Evolutionary conservation across 2,797 vertebrate genomes (phyloP).

Genomic region (Pelodytes ibericus): DNA sequence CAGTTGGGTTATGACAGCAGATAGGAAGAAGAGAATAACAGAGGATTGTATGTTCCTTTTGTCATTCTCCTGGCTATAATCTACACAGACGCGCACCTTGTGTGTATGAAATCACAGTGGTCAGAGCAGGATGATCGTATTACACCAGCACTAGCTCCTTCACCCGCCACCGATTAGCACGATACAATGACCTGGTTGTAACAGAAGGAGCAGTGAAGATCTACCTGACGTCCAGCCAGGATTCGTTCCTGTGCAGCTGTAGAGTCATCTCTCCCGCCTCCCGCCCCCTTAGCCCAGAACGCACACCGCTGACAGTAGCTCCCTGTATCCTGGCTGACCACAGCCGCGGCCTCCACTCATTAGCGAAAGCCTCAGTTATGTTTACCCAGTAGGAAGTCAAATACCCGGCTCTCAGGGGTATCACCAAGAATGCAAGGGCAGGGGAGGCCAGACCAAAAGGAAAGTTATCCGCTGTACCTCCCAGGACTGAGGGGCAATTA

Average conservation of each 20-base stretch:
- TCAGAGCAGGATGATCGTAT: too few species aligned
- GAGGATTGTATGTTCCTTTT: too few species aligned
- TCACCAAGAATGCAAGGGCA: constrained; percentile 26
- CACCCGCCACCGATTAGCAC: background rate
- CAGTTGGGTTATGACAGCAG: too few species aligned
- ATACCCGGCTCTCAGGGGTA: constrained; percentile 24
- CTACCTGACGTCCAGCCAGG: constrained; percentile 11
- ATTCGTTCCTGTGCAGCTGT: background rate
- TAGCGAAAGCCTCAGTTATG: constrained; percentile 45
- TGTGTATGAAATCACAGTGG: too few species aligned
- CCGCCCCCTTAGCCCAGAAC: constrained; percentile 3
- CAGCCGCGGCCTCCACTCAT: constrained; percentile 40
- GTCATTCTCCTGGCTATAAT: too few species aligned
- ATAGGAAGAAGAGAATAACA: too few species aligned
- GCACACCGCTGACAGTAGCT: constrained; percentile 25
- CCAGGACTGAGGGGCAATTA: background rate
- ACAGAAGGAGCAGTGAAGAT: background rate
- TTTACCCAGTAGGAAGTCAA: constrained; percentile 40
- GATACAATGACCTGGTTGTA: constrained; percentile 16
- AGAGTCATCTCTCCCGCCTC: constrained; percentile 5
- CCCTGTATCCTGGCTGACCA: constrained; percentile 32
- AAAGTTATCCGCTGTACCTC: background rate
- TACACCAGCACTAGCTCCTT: background rate
- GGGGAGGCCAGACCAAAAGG: background rate
- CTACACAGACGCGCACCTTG: too few species aligned